Evolutionary conservation across 2,888 invertebrate species (phyloP).

Genomic region (Pristionchus maxplancki): DNA sequence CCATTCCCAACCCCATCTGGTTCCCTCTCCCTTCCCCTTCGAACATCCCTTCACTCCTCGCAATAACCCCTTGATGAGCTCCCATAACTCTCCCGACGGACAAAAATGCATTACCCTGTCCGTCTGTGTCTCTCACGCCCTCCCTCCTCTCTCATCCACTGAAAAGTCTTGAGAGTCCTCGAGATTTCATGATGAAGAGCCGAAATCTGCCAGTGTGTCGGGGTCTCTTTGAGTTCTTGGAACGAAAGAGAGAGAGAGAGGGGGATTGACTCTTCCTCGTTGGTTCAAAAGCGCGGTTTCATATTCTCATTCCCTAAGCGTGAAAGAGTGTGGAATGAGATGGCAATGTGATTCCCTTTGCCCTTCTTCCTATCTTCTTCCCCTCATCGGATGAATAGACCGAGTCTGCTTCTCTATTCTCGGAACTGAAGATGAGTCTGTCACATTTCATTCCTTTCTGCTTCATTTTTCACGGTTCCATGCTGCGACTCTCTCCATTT

Average conservation of each 20-base stretch:
- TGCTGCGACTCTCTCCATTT: conserved; percentile 12
- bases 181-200: conserved; percentile 9
- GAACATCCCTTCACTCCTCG: neutral
- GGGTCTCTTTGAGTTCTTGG: neutral
- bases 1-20: conserved; percentile 8
- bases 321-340: neutral
- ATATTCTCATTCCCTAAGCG: neutral
- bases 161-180: neutral
- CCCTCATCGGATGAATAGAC: neutral
- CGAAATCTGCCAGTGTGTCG: neutral
- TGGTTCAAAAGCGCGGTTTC: neutral
- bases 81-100: conserved; percentile 29
- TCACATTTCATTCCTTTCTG: conserved; percentile 39
- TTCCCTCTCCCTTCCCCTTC: neutral
- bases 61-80: conserved; percentile 31
- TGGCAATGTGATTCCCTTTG: neutral
- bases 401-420: conserved; percentile 6
- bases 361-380: neutral
- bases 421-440: neutral
- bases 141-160: conserved; percentile 2
- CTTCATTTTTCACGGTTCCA: conserved; percentile 30
- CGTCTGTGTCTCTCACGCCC: neutral
- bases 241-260: conserved; percentile 10
- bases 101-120: neutral
- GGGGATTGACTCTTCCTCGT: neutral